Conservation (phyloP, 2,888 invertebrate species). For the Lochmaea capreae region DNA sequence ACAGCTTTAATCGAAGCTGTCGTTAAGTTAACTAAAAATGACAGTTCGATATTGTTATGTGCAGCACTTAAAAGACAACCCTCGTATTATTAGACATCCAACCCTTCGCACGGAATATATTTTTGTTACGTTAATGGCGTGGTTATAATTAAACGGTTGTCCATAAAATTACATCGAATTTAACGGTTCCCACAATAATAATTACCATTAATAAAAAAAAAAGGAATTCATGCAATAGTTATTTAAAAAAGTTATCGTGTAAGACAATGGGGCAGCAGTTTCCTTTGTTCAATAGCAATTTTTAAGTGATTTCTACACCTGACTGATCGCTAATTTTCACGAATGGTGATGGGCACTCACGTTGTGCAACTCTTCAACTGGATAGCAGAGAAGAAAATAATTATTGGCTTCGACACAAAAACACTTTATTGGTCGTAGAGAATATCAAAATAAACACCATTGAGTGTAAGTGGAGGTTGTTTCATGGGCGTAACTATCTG, state of each 20-base stretch:
- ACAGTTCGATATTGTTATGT: too few relatives aligned
- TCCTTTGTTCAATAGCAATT: conserved; percentile 42
- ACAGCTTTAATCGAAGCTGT: too few relatives aligned
- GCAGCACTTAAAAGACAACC: too few relatives aligned
- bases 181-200: conserved; percentile 25
- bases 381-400: conserved; percentile 42
- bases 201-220: conserved; percentile 22
- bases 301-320: conserved; percentile 45
- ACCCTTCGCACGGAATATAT: background rate
- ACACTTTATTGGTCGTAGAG: conserved; percentile 46
- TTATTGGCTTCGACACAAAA: conserved; percentile 39
- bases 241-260: conserved; percentile 34
- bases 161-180: conserved; percentile 15
- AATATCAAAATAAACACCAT: conserved; percentile 45
- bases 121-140: background rate
- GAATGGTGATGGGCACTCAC: conserved; percentile 42
- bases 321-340: conserved; percentile 47
- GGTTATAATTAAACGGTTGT: conserved; percentile 7
- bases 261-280: conserved; percentile 38
- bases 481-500: conserved; percentile 17
- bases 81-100: too few relatives aligned
- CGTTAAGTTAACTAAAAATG: too few relatives aligned
- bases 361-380: conserved; percentile 37
- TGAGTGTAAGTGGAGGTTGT: conserved; percentile 45
- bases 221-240: conserved; percentile 13